Evolutionary conservation across 2,113 vertebrate genomes (phyloP).

Genomic region (Salvelinus alpinus): DNA sequence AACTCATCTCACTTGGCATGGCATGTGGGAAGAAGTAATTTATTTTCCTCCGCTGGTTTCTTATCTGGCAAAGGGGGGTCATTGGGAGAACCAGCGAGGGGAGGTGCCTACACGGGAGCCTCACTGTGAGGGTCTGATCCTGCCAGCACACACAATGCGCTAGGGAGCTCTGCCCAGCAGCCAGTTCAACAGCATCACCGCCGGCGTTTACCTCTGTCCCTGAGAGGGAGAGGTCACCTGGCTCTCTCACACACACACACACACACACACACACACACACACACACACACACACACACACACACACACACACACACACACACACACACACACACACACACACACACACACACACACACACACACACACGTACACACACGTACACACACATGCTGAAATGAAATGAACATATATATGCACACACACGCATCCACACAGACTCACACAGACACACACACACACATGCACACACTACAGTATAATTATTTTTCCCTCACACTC

Average conservation of each 20-base stretch:
- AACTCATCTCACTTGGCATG: neutral
- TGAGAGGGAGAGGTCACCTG: neutral
- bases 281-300: slow-evolving; percentile 1
- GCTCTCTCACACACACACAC: neutral
- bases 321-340: neutral
- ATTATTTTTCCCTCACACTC: neutral
- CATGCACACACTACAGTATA: neutral
- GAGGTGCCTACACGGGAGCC: neutral
- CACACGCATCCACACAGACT: neutral
- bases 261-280: neutral
- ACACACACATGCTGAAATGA: neutral
- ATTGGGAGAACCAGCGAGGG: neutral
- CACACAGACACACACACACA: neutral
- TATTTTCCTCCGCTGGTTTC: neutral
- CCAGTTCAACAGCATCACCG: neutral
- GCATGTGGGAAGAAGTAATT: neutral
- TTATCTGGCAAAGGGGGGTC: neutral
- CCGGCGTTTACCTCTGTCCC: neutral
- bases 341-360: neutral
- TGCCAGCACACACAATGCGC: neutral
- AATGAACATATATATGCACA: neutral
- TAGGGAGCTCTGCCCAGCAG: neutral
- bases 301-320: neutral
- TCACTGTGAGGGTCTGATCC: neutral
- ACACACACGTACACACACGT: neutral